Percentiles rank a stretch among this genome's conserved stretches.
Conservation (phyloP, 1,140 invertebrate genomes). For the Phthorimaea operculella region DNA sequence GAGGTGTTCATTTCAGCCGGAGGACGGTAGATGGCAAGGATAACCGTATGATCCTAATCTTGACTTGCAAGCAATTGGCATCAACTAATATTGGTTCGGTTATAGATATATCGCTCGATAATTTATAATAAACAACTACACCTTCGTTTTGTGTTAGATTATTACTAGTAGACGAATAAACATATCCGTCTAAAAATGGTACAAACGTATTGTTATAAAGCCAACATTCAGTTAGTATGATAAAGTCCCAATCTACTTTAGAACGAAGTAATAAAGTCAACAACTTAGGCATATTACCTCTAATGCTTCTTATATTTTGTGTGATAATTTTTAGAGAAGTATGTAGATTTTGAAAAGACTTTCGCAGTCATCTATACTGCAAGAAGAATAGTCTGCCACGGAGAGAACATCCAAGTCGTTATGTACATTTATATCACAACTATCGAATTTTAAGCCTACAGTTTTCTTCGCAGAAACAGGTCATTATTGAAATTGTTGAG, state of each 20-base stretch:
- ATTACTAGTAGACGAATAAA: background rate
- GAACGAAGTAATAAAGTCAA: conserved; percentile 6
- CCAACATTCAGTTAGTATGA: conserved; percentile 16
- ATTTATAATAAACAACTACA: background rate
- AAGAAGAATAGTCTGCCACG: background rate
- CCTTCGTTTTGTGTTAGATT: background rate
- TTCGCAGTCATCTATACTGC: background rate
- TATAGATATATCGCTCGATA: background rate
- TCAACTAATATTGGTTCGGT: background rate
- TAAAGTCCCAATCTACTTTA: conserved; percentile 14
- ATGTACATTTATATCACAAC: background rate
- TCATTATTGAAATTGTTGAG: background rate
- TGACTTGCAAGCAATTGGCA: background rate
- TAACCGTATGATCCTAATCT: background rate
- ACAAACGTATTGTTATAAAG: background rate
- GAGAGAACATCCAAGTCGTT: background rate
- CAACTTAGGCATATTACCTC: conserved; percentile 8
- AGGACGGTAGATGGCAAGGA: background rate
- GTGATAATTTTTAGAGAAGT: background rate
- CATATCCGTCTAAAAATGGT: background rate
- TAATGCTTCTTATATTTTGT: conserved; percentile 17
- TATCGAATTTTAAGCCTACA: background rate
- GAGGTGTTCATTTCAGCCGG: background rate
- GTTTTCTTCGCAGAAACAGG: background rate
- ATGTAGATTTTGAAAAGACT: background rate